Percentiles rank a stretch among this genome's conserved stretches.
These are phyloP conservation scores for Sinonovacula constricta DNA, from an alignment of 1,140 invertebrate genomes.

Conservation along the genomic window DNA sequence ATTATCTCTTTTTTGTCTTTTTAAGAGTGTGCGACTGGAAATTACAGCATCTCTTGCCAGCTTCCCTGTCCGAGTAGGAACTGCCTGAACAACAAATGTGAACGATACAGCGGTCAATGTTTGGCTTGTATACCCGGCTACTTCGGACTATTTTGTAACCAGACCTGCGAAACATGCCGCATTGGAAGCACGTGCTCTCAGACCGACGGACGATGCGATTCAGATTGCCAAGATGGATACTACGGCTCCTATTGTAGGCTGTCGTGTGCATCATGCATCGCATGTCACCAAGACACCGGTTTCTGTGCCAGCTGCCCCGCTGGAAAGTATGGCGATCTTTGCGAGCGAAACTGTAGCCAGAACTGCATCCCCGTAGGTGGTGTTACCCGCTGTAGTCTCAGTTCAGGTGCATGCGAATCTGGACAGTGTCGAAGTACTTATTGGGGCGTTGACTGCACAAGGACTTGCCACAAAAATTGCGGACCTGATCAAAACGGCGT, in stretches of 20 bases:
- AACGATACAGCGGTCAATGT: slow-evolving; percentile 17
- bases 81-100: slow-evolving; percentile 27
- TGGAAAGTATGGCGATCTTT: slow-evolving; percentile 27
- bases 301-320: slow-evolving; percentile 8
- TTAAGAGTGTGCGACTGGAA: slow-evolving; percentile 21
- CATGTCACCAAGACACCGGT: slow-evolving; percentile 15
- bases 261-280: slow-evolving; percentile 15
- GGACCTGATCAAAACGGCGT: neutral
- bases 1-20: no score
- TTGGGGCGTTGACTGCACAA: slow-evolving; percentile 10
- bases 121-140: slow-evolving; percentile 9
- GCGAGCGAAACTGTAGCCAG: slow-evolving; percentile 10
- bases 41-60: slow-evolving; percentile 5
- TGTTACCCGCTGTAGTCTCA: slow-evolving; percentile 1
- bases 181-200: slow-evolving; percentile 37
- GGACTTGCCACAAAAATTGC: slow-evolving; percentile 9
- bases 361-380: slow-evolving; percentile 9
- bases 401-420: slow-evolving; percentile 10
- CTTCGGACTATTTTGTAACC: slow-evolving; percentile 7
- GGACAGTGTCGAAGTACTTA: slow-evolving; percentile 5
- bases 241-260: slow-evolving; percentile 31
- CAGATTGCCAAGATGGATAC: slow-evolving; percentile 10
- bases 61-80: slow-evolving; percentile 1
- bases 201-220: slow-evolving; percentile 35
- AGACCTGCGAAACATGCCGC: slow-evolving; percentile 5